Percentiles rank a stretch among this genome's conserved stretches.
Conservation (phyloP, 2,113 vertebrate species). For the Ochotona princeps region DNA sequence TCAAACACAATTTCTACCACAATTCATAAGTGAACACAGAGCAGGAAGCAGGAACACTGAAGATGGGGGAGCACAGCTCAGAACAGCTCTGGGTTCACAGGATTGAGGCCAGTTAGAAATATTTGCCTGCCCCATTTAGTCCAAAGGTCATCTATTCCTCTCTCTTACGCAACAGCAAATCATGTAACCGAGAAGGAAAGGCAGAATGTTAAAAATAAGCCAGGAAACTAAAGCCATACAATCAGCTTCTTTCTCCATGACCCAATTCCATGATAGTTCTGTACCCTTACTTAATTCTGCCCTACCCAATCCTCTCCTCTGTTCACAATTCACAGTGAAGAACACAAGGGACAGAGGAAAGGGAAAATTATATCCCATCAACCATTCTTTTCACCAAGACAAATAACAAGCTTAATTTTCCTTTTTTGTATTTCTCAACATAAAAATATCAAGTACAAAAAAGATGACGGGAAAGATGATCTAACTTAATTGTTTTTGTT, state of each 20-base stretch:
- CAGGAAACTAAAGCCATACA: not conserved
- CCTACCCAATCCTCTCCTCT: not conserved
- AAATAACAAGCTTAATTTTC: not conserved
- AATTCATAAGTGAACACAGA: not conserved
- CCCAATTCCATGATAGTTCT: not conserved
- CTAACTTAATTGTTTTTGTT: not conserved
- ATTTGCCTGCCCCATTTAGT: slow-evolving; percentile 44
- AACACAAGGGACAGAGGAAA: not conserved
- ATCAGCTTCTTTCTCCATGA: not conserved
- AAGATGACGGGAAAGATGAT: too few species aligned
- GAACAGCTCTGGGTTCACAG: slow-evolving; percentile 36
- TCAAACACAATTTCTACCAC: not conserved
- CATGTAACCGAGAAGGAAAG: slow-evolving; percentile 16
- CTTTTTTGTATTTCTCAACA: not conserved
- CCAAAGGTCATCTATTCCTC: slow-evolving; percentile 46
- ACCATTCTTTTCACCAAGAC: slow-evolving; percentile 8
- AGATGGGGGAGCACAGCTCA: slow-evolving; percentile 58
- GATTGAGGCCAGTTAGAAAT: slow-evolving; percentile 36
- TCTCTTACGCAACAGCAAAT: slow-evolving; percentile 53
- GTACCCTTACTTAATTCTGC: not conserved
- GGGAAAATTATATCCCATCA: not conserved
- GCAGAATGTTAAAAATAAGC: not conserved
- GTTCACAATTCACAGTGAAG: too few species aligned
- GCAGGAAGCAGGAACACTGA: slow-evolving; percentile 46
- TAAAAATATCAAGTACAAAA: slow-evolving; percentile 50